Percentiles rank a stretch among this genome's conserved stretches.
Evolutionary conservation across 2,888 invertebrate species (phyloP).

Genomic region (Cataglyphis rosenhaueri): DNA sequence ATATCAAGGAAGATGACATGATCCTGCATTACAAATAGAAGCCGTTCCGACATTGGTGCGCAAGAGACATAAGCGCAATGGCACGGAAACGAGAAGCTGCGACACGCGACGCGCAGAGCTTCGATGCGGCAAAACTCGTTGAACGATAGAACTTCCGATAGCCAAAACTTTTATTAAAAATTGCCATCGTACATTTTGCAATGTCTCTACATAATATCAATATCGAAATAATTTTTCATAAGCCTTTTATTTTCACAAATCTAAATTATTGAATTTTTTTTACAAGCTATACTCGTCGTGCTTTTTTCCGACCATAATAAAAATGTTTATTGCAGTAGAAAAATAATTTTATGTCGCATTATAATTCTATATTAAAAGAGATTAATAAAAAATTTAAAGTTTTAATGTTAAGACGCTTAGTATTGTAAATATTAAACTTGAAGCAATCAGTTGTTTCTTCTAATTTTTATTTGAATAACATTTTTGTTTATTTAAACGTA

Average conservation of each 20-base stretch:
- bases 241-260: slow-evolving; percentile 8
- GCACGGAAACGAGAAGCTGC: slow-evolving; percentile 42
- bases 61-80: slow-evolving; percentile 37
- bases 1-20: slow-evolving; percentile 39
- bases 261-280: not conserved
- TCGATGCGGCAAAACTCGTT: slow-evolving; percentile 10
- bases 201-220: slow-evolving; percentile 16
- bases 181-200: not conserved
- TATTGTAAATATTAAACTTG: not conserved
- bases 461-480: not conserved
- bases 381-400: not conserved
- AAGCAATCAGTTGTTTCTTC: not conserved
- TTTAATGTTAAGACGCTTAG: not conserved
- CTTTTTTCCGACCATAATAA: not conserved
- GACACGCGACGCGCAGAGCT: slow-evolving; percentile 3
- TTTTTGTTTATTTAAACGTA: slow-evolving; percentile 1
- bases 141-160: slow-evolving; percentile 17
- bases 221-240: not conserved
- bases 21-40: slow-evolving; percentile 57
- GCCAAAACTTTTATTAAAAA: slow-evolving; percentile 46
- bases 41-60: slow-evolving; percentile 53
- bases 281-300: not conserved
- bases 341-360: not conserved
- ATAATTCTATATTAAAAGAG: not conserved
- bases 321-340: not conserved